Evolutionary conservation across 2,797 vertebrate species (phyloP).

Genomic region (Arnoldichthys spilopterus): DNA sequence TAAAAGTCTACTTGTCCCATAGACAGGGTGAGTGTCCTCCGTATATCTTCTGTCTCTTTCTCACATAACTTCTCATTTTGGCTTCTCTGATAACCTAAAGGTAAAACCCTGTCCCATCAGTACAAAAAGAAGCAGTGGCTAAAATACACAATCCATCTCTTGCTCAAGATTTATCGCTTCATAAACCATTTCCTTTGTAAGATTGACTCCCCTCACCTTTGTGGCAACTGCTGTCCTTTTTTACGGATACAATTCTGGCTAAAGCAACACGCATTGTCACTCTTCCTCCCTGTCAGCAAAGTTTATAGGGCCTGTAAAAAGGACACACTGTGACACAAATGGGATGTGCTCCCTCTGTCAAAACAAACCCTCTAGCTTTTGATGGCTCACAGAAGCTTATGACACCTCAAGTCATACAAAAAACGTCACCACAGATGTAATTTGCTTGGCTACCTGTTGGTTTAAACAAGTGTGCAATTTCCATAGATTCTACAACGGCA

Average conservation of each 20-base stretch:
- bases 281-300: slow-evolving; percentile 47
- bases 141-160: slow-evolving; percentile 47
- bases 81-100: slow-evolving; percentile 48
- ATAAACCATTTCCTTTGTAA: slow-evolving; percentile 64
- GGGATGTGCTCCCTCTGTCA: slow-evolving; percentile 54
- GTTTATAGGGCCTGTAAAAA: slow-evolving; percentile 66
- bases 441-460: slow-evolving; percentile 15
- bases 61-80: slow-evolving; percentile 52
- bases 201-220: slow-evolving; percentile 59
- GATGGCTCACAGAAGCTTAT: slow-evolving; percentile 43
- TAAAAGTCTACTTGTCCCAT: slow-evolving; percentile 13
- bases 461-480: slow-evolving; percentile 18
- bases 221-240: slow-evolving; percentile 41
- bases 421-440: neutral
- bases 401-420: slow-evolving; percentile 33
- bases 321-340: slow-evolving; percentile 58
- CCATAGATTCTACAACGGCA: neutral
- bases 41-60: slow-evolving; percentile 37
- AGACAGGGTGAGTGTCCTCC: slow-evolving; percentile 9
- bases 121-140: slow-evolving; percentile 39
- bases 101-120: slow-evolving; percentile 50
- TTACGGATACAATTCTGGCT: slow-evolving; percentile 42
- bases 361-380: slow-evolving; percentile 51
- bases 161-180: slow-evolving; percentile 60
- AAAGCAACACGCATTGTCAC: slow-evolving; percentile 51